Evolutionary conservation across 1,140 invertebrate genomes (phyloP), one percentile per base, ranked within the genome.

Genomic region (Drosophila auraria): DNA sequence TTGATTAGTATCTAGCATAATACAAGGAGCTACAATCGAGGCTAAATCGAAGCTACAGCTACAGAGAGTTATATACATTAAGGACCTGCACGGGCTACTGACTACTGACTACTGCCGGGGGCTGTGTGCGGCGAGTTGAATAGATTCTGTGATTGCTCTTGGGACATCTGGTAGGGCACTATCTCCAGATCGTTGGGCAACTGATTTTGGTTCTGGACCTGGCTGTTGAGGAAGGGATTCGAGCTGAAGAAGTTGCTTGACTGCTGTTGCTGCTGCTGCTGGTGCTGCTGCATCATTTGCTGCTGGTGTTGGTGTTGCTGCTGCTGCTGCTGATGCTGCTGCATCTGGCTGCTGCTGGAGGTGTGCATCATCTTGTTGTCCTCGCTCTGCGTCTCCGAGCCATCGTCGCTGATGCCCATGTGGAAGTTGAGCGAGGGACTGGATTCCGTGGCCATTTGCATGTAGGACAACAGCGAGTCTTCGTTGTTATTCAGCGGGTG

Each of bases 381-480:
- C 27, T 92, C 91, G 42, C 77, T 78, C 5, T 84, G 84, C 14
- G 71, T 72, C 20, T 92, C 87, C 14, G 91, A 82, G 38, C 80
- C 84, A 33, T 92, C 91, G 17, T 91, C 89, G 49, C 86, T 92
- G 38, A 92, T 92, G 68, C 89, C 89, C 80, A 92, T 91, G 49
- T 80, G 83, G 15, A 92, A 92, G 64, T 92, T 91, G 17, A 92
- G 75, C 3, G 87, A 91, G 1, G 91, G 78, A 76, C 77, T 91
- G 25, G 91, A 82, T 53, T 92, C 91, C 5, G 91, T 84, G 23
- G 91, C 79, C 83, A 92, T 83, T 77, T 92, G 91, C 91, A 92
- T 91, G 51, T 91, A 92, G 11, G 89, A 87, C 0, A 92, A 61
- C 54, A 92, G 58, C 1, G 89, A 92, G 23, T 92, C 91, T 45